Conservation (phyloP, 2,888 invertebrate genomes). For the Acronicta alni region DNA sequence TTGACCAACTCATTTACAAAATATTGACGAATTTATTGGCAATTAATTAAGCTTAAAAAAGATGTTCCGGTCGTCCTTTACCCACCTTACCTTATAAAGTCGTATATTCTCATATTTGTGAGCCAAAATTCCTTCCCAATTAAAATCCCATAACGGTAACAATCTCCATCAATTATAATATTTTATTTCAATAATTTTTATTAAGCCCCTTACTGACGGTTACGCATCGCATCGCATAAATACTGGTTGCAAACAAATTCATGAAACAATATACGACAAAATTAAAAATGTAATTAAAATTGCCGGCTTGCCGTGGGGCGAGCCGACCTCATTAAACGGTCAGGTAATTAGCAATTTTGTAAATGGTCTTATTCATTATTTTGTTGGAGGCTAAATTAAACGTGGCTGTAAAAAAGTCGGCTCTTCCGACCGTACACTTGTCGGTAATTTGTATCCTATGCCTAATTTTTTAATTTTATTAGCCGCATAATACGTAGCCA, state of each 20-base stretch:
- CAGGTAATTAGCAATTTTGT: slow-evolving; percentile 87
- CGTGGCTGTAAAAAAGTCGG: slow-evolving; percentile 53
- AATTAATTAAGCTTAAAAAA: background rate
- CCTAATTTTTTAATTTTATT: slow-evolving; percentile 41
- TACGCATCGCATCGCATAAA: slow-evolving; percentile 43
- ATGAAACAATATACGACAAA: slow-evolving; percentile 61
- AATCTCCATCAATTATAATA: slow-evolving; percentile 40
- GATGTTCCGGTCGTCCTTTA: background rate
- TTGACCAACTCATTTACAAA: too few species aligned
- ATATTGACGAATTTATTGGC: slow-evolving; percentile 2
- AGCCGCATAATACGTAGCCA: slow-evolving; percentile 16
- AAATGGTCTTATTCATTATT: slow-evolving; percentile 83
- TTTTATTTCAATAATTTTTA: slow-evolving; percentile 44
- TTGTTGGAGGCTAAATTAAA: slow-evolving; percentile 71
- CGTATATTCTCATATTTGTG: slow-evolving; percentile 14
- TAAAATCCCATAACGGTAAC: slow-evolving; percentile 35
- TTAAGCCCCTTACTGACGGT: slow-evolving; percentile 37
- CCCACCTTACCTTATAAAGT: slow-evolving; percentile 2
- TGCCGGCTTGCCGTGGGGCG: slow-evolving; percentile 67
- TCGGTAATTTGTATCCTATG: slow-evolving; percentile 40
- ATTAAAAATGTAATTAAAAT: slow-evolving; percentile 83
- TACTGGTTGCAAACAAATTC: slow-evolving; percentile 49
- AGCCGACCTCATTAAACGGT: slow-evolving; percentile 81
- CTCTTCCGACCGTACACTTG: slow-evolving; percentile 29
- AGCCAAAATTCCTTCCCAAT: slow-evolving; percentile 34